These are phyloP conservation scores for Pristionchus maxplancki DNA, from an alignment of 2,888 invertebrate genomes.

Conservation along the genomic window DNA sequence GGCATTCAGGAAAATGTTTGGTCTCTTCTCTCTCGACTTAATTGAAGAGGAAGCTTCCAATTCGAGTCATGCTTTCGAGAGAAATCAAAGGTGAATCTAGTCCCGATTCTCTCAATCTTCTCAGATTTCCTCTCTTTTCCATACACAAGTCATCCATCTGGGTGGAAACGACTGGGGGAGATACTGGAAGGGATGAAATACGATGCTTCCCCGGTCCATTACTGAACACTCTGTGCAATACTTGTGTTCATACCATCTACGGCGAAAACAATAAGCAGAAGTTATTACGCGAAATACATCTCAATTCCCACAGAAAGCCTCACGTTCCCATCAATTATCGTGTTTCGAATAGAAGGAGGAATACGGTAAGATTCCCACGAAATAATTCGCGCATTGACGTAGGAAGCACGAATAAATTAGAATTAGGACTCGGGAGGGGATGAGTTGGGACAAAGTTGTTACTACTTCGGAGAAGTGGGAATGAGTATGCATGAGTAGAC, in stretches of 20 bases:
- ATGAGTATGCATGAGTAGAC: slow-evolving; percentile 3
- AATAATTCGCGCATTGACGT: slow-evolving; percentile 10
- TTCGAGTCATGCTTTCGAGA: neutral
- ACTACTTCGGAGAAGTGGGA: neutral
- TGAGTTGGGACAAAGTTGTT: slow-evolving; percentile 1
- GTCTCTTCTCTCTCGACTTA: neutral
- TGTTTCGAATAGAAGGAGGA: neutral
- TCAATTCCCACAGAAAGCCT: neutral
- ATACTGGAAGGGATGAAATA: neutral
- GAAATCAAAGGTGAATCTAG: neutral
- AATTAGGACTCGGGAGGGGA: slow-evolving; percentile 15
- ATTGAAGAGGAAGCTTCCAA: neutral
- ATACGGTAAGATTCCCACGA: neutral
- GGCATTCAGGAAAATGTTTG: neutral
- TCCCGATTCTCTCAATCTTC: neutral
- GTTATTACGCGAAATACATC: neutral
- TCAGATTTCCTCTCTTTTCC: neutral
- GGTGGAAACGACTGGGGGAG: neutral
- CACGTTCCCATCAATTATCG: neutral
- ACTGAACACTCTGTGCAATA: neutral
- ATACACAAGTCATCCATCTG: slow-evolving; percentile 15
- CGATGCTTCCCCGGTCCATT: neutral
- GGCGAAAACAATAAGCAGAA: neutral
- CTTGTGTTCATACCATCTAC: neutral
- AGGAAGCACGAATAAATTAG: slow-evolving; percentile 38